phyloP scores from a whole-genome alignment of 2,113 vertebrate genomes.

The Passer domesticus region DNA sequence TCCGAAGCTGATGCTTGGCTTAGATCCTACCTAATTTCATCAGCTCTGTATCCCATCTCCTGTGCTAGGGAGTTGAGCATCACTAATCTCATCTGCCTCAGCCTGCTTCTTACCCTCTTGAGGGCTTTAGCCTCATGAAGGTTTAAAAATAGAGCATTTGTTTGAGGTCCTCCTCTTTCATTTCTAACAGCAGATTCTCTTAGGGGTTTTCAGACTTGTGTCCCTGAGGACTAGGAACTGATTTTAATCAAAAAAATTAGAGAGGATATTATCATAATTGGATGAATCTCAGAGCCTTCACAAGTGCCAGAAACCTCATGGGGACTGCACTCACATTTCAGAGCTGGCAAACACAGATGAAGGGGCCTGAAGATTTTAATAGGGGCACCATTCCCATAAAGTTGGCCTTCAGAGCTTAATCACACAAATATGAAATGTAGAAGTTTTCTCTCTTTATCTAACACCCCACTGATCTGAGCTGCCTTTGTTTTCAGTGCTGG shows the following conservation, averaged over 20 bases:
- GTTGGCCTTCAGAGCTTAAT: background rate
- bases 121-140: background rate
- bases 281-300: background rate
- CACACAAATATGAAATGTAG: background rate
- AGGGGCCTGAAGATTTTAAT: background rate
- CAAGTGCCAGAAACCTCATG: background rate
- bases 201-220: background rate
- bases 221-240: background rate
- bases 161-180: background rate
- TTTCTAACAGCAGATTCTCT: background rate
- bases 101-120: background rate
- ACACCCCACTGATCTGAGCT: background rate
- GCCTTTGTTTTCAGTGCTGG: background rate
- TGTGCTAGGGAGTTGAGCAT: background rate
- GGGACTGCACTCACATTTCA: background rate
- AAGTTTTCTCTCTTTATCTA: background rate
- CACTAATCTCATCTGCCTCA: background rate
- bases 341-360: background rate
- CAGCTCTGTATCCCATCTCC: background rate
- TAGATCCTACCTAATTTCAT: background rate
- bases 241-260: background rate
- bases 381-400: background rate
- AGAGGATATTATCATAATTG: background rate
- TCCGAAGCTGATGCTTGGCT: background rate
- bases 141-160: constrained; percentile 21